Evolutionary conservation across 2,888 invertebrate genomes (phyloP), one percentile per base, ranked within the genome.

Genomic region (Hypselothyrea guttata): DNA sequence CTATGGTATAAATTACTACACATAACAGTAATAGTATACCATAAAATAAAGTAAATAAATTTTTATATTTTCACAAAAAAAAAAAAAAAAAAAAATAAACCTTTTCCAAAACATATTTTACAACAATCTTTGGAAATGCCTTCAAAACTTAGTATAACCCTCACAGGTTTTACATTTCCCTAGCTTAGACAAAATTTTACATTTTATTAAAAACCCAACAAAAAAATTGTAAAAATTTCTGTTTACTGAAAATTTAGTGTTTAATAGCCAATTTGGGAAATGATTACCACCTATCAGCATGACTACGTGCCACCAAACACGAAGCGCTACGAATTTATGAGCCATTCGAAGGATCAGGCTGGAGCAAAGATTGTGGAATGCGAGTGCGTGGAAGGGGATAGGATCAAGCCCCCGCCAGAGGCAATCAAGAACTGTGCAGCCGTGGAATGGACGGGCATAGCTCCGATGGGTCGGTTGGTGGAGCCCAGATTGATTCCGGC

Each of bases 241-340:
- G 4, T 28, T 8, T n/a, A 22, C 2, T 4, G 11, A n/a, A 1
- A 16, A 42, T 27, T 28, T 34, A 0, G 11, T 11, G 4, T 28
- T 15, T 28, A 35, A 4, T 31, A 4, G 13, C 40, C 18, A 34
- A 37, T 31, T 41, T 22, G 22, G 35, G 74, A 74, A 57, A 89
- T 88, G 87, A 71, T 88, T 49, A 61, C 90, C 1, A 90, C 89
- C 1, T 90, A 90, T 76, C 87, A 88, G 46, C 89, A 90, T 53
- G 89, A 90, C 60, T 90, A 84, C 62, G 69, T 87, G 1, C 69
- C 78, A 3, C 89, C 89, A 1, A 64, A 73, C 13, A 77, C 85
- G 1, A 86, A 81, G 22, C 81, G 86, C 5, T 89, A 88, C 41
- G 84, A 86, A 15, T 88, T 88, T n/a, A 41, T 84, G 8, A 71